These are phyloP conservation scores for Lacanobia oleracea DNA, from an alignment of 2,888 invertebrate species.

Conservation along the genomic window DNA sequence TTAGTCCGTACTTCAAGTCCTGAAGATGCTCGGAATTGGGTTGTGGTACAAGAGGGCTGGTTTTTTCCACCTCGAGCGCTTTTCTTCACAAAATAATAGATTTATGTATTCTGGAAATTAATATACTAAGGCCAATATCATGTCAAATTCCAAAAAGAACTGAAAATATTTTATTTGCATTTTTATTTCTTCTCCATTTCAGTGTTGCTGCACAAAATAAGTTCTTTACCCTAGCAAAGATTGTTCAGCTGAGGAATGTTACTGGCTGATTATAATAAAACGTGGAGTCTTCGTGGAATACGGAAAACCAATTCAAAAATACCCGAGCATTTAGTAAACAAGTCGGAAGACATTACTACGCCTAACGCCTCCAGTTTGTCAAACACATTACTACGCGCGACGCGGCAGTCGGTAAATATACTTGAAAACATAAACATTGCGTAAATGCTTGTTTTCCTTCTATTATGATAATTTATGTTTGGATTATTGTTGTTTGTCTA, in stretches of 20 bases:
- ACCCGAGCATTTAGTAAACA: conserved; percentile 34
- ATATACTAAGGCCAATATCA: background rate
- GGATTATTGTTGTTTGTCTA: conserved; percentile 23
- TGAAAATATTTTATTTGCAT: no score
- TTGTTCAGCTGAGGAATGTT: background rate
- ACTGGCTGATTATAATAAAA: conserved; percentile 1
- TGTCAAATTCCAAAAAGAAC: background rate
- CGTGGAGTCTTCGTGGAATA: background rate
- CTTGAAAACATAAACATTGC: conserved; percentile 53
- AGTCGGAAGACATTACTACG: conserved; percentile 27
- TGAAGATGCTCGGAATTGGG: background rate
- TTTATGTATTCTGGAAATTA: background rate
- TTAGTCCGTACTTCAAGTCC: background rate
- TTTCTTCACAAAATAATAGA: background rate
- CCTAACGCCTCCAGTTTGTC: conserved; percentile 40
- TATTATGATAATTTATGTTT: conserved; percentile 24
- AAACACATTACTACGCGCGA: conserved; percentile 58
- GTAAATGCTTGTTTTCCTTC: conserved; percentile 43
- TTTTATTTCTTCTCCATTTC: background rate
- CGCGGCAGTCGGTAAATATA: conserved; percentile 58
- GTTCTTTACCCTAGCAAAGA: background rate
- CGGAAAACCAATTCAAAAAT: conserved; percentile 24
- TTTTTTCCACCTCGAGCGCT: background rate
- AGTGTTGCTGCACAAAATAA: no score
- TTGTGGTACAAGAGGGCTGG: background rate